Evolutionary conservation across 64 coral and sea anemone species (phyloP), one percentile per base, ranked within the genome.

Genomic region (Stichodactyla helianthus): DNA sequence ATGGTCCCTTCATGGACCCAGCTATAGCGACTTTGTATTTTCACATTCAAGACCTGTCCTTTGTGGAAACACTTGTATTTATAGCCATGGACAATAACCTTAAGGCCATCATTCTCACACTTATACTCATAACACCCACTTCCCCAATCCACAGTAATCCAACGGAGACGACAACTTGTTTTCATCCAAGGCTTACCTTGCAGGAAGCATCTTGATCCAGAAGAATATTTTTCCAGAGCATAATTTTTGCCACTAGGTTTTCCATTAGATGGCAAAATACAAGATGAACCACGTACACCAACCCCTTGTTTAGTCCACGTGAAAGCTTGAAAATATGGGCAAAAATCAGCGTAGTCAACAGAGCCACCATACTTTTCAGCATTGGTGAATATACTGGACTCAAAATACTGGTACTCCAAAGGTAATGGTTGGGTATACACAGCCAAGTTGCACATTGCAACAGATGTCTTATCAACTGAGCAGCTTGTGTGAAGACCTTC

Each of bases 371-470:
- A 98, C 15, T 79, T 71, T 52, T 90, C 84, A 22, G 82, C 78
- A 44, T 84, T 12, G 8, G 71, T 11, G 25, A 93, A 56, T 15
- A 88, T 51, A 52, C 92, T 54, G 6, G 62, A 86, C 55, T 94
- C 88, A 95, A 99, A 99, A 80, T 99, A 95, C 56, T 95, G 97
- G 84, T 95, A 95, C 10, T 99, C 90, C 19, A 77, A 18, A 17
- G 93, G 93, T 18, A 99, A 77, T 11, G 85, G 52, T 26, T 13
- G 12, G 20, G 79, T 92, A 63, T 95, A 99, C 35, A 91, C 23
- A 16, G 74, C 88, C 62, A 99, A 84, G 82, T 99, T 95, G 71
- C 97, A 99, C 26, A 85, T 86, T 15, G 93, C 97, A 52, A 99
- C 90, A 88, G 93, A 88, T 16, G 59, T 71, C 23, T 88, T 80